Evolutionary conservation across 2,888 invertebrate species (phyloP).

Genomic region (Apocheima hispidaria): DNA sequence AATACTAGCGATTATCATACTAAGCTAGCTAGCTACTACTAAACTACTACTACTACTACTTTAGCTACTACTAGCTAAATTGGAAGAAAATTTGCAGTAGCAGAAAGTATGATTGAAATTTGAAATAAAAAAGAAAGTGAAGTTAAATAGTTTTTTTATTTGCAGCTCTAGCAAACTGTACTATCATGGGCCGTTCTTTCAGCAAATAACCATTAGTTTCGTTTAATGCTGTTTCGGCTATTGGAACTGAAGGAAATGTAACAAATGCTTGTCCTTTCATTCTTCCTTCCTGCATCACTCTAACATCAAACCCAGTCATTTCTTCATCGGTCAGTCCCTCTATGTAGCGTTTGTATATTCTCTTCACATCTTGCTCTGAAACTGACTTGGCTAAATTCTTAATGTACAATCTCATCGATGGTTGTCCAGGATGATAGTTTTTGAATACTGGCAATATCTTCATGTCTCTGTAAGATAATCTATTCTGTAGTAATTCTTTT

Average conservation of each 20-base stretch:
- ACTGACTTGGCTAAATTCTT: conserved; percentile 96
- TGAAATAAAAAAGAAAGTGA: conserved; percentile 28
- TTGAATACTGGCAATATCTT: conserved; percentile 92
- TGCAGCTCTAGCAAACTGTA: conserved; percentile 90
- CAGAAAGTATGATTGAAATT: too few species aligned
- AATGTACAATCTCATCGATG: conserved; percentile 94
- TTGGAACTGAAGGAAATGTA: conserved; percentile 89
- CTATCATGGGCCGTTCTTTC: conserved; percentile 96
- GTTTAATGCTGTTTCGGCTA: conserved; percentile 90
- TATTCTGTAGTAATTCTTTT: conserved; percentile 88
- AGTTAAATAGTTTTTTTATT: conserved; percentile 74
- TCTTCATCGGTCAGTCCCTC: conserved; percentile 71
- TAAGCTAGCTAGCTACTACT: too few species aligned
- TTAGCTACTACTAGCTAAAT: too few species aligned
- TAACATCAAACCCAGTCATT: conserved; percentile 87
- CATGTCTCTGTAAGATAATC: conserved; percentile 90
- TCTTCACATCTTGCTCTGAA: conserved; percentile 90
- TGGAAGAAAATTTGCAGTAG: too few species aligned
- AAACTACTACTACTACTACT: too few species aligned
- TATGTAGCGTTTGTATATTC: conserved; percentile 90
- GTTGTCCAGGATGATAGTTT: conserved; percentile 93
- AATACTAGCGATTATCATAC: too few species aligned
- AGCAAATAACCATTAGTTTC: conserved; percentile 96
- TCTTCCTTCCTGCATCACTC: conserved; percentile 96
- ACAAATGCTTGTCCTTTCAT: conserved; percentile 99